These are phyloP conservation scores for Gymnopithys bicolor DNA, from an alignment of 2,797 vertebrate genomes.

Conservation along the genomic window DNA sequence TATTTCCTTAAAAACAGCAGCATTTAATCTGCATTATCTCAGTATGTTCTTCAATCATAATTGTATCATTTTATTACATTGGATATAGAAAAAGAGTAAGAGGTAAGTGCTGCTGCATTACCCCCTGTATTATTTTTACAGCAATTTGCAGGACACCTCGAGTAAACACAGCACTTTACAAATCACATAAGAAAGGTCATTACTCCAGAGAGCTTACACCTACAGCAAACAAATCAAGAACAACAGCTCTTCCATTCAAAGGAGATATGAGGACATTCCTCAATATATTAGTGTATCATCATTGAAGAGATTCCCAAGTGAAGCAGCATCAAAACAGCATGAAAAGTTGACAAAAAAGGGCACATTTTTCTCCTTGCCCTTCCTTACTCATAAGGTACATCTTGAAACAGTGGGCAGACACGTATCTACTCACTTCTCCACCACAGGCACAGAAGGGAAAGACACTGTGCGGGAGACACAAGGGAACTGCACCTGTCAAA, in stretches of 20 bases:
- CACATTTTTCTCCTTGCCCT: neutral
- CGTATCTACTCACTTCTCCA: neutral
- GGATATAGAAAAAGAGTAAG: neutral
- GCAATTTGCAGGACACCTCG: constrained; percentile 14
- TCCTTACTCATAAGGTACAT: neutral
- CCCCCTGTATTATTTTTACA: neutral
- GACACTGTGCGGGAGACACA: accelerated
- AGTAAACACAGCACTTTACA: neutral
- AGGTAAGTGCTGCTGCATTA: neutral
- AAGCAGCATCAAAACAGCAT: neutral
- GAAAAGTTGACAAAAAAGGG: neutral
- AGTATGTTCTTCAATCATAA: neutral
- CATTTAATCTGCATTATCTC: neutral
- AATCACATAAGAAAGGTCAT: neutral
- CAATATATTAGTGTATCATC: neutral
- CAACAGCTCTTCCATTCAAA: neutral
- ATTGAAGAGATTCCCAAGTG: neutral
- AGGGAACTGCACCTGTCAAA: neutral
- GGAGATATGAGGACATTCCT: neutral
- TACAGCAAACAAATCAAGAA: constrained; percentile 3
- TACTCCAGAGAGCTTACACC: neutral
- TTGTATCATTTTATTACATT: neutral
- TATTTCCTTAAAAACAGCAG: neutral
- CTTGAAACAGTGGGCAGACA: neutral
- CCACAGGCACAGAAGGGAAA: neutral